Evolutionary conservation across 2,888 invertebrate species (phyloP).

Genomic region (Trypoxylon attenuatum): DNA sequence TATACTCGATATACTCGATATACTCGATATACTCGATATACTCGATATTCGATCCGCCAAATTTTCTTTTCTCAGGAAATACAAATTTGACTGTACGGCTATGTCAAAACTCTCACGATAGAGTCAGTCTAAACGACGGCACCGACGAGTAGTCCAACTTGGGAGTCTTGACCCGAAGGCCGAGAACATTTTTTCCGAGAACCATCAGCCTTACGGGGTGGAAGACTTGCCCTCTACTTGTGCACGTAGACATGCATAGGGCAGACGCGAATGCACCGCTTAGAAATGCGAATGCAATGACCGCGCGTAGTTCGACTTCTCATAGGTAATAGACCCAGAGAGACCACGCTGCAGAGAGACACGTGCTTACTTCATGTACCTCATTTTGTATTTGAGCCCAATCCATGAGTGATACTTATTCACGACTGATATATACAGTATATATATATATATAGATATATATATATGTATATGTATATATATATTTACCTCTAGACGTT

Average conservation of each 20-base stretch:
- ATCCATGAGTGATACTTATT: too few species aligned
- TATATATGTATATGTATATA: too few species aligned
- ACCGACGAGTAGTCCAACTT: slow-evolving; percentile 21
- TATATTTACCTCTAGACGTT: background rate
- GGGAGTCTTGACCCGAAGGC: slow-evolving; percentile 39
- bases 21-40: too few species aligned
- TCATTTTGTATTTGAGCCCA: too few species aligned
- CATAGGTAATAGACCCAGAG: slow-evolving; percentile 4
- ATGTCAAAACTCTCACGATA: too few species aligned
- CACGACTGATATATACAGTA: too few species aligned
- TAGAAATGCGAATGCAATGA: slow-evolving; percentile 48
- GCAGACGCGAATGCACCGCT: slow-evolving; percentile 56
- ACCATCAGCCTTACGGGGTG: slow-evolving; percentile 33
- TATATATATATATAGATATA: too few species aligned
- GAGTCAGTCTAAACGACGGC: slow-evolving; percentile 20
- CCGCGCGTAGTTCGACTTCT: slow-evolving; percentile 45
- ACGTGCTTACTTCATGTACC: slow-evolving; percentile 20
- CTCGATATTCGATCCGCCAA: too few species aligned
- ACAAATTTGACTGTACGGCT: background rate
- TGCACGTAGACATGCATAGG: slow-evolving; percentile 52
- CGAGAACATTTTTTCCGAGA: too few species aligned
- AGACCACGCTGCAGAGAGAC: slow-evolving; percentile 7
- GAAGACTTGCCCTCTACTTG: slow-evolving; percentile 35
- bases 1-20: too few species aligned
- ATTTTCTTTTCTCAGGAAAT: too few species aligned